These are phyloP conservation scores for Oscarella lobularis DNA, from an alignment of 37 sponge, comb jelly and placozoan genomes.

Conservation along the genomic window DNA sequence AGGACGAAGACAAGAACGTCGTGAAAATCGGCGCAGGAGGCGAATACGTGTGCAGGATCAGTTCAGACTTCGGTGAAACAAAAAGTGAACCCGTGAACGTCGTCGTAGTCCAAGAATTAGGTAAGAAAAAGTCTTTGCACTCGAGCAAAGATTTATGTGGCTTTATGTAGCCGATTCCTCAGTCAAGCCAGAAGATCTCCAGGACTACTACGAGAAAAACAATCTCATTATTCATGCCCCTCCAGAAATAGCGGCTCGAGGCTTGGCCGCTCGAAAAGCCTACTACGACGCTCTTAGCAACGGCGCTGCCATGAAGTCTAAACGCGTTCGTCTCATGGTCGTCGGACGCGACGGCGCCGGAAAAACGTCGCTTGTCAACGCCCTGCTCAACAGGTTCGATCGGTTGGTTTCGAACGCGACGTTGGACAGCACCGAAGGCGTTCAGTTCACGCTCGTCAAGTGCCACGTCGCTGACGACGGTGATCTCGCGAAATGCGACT, in stretches of 20 bases:
- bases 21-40: too few relatives aligned
- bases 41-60: too few relatives aligned
- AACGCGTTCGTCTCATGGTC: conserved; percentile 6
- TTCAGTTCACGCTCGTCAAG: not conserved
- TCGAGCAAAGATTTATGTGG: too few relatives aligned
- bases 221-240: not conserved
- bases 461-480: not conserved
- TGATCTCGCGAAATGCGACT: not conserved
- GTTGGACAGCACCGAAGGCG: not conserved
- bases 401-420: not conserved
- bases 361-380: not conserved
- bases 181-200: too few relatives aligned
- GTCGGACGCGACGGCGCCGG: not conserved
- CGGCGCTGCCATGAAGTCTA: too few relatives aligned
- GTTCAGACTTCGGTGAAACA: too few relatives aligned
- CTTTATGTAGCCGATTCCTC: too few relatives aligned
- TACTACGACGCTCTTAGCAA: not conserved
- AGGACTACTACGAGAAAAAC: too few relatives aligned
- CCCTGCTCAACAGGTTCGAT: not conserved
- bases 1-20: too few relatives aligned
- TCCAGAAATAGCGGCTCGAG: not conserved
- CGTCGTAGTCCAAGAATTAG: too few relatives aligned
- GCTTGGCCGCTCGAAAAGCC: not conserved
- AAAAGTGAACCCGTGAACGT: too few relatives aligned
- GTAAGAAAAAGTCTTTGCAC: too few relatives aligned